These are phyloP conservation scores for Phataginus tetradactyla DNA, from an alignment of 2,797 vertebrate species.

Conservation along the genomic window DNA sequence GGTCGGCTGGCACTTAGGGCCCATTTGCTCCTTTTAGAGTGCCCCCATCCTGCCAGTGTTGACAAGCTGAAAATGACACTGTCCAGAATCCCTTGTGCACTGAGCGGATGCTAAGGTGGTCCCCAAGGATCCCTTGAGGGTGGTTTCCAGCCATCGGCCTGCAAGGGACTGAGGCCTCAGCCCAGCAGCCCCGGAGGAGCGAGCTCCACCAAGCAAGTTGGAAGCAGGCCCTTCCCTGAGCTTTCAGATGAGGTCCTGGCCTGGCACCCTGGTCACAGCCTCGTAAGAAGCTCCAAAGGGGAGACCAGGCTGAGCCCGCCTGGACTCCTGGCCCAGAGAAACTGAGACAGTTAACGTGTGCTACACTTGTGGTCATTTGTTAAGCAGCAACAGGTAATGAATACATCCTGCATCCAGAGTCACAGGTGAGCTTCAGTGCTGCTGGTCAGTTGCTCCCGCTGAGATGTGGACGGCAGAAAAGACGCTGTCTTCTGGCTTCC, in stretches of 20 bases:
- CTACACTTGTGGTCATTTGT: too few relatives aligned
- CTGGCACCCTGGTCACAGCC: neutral
- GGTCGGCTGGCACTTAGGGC: neutral
- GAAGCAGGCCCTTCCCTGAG: neutral
- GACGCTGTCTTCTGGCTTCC: neutral
- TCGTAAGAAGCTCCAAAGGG: neutral
- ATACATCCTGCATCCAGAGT: too few relatives aligned
- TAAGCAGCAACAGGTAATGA: neutral
- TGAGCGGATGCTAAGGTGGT: too few relatives aligned
- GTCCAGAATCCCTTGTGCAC: neutral
- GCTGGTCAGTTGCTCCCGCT: fast-evolving
- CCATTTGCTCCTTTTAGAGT: neutral
- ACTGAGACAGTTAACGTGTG: fast-evolving
- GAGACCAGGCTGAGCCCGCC: neutral
- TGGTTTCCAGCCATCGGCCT: too few relatives aligned
- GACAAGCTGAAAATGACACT: neutral
- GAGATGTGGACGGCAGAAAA: fast-evolving
- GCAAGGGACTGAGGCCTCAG: too few relatives aligned
- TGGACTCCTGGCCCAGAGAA: neutral
- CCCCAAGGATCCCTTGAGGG: neutral
- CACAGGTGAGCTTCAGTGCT: neutral
- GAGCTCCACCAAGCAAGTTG: neutral
- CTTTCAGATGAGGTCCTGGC: neutral
- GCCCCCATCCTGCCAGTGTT: neutral
- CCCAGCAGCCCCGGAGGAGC: neutral